Conservation (phyloP, 2,888 invertebrate genomes). For the Drosophila longiperda region DNA sequence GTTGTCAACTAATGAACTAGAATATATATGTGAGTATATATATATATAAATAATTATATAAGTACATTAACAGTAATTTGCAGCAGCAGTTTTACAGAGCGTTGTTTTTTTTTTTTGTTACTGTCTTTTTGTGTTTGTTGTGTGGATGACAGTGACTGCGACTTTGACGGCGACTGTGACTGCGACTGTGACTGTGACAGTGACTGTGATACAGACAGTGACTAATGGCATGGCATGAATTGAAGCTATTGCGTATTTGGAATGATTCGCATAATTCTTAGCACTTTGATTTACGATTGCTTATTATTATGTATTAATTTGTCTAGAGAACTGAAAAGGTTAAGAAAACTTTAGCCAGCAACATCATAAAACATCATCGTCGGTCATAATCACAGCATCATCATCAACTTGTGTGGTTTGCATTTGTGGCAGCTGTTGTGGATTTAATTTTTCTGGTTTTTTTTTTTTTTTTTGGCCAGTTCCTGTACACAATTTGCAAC, state of each 20-base stretch:
- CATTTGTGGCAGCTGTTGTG: conserved; percentile 35
- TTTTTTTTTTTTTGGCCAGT: conserved; percentile 18
- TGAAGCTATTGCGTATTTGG: conserved; percentile 33
- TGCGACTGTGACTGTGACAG: conserved; percentile 26
- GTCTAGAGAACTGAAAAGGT: conserved; percentile 11
- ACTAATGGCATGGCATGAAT: conserved; percentile 50
- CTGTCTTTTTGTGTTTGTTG: conserved; percentile 20
- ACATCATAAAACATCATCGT: conserved; percentile 50
- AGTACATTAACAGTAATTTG: conserved; percentile 31
- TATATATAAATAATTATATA: conserved; percentile 25
- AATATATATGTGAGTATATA: conserved; percentile 33
- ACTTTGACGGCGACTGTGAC: conserved; percentile 23
- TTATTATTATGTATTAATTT: conserved; percentile 2
- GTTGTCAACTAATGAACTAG: conserved; percentile 48
- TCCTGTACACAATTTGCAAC: conserved; percentile 16
- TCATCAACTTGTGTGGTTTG: conserved; percentile 33
- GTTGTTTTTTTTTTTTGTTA: conserved; percentile 17
- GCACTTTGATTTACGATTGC: not conserved
- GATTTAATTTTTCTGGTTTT: not conserved
- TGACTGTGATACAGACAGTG: conserved; percentile 33
- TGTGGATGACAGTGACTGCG: conserved; percentile 20
- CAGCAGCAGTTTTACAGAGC: conserved; percentile 36
- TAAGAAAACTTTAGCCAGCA: conserved; percentile 19
- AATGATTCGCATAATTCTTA: conserved; percentile 30
- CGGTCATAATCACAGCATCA: conserved; percentile 55